phyloP scores from a whole-genome alignment of 2,888 invertebrate species.

The Torymus texanus region DNA sequence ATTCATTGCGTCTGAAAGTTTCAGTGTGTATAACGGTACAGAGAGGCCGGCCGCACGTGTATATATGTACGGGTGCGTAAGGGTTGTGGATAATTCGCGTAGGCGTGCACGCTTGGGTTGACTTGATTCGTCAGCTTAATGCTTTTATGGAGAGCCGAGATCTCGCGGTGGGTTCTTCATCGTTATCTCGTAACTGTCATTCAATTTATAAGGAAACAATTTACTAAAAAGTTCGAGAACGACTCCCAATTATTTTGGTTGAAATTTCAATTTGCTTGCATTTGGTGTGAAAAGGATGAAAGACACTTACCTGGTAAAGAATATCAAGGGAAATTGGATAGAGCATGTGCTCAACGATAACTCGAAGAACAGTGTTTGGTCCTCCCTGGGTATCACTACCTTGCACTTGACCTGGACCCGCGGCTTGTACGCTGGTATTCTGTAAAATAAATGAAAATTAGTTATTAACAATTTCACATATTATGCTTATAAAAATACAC shows the following conservation, averaged over 20 bases:
- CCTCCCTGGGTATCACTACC: slow-evolving; percentile 85
- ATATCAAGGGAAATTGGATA: slow-evolving; percentile 99
- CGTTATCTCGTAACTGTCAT: too few relatives aligned
- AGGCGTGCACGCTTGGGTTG: too few relatives aligned
- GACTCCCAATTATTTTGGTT: too few relatives aligned
- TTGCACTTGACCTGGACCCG: slow-evolving; percentile 78
- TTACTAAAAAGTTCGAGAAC: too few relatives aligned
- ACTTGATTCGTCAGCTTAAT: too few relatives aligned
- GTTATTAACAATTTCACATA: background rate
- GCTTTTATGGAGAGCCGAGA: too few relatives aligned
- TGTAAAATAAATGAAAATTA: slow-evolving; percentile 60
- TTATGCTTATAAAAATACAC: slow-evolving; percentile 5
- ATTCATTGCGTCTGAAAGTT: slow-evolving; percentile 50
- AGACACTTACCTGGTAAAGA: slow-evolving; percentile 84
- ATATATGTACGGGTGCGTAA: background rate
- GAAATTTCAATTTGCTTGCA: too few relatives aligned
- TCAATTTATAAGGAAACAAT: too few relatives aligned
- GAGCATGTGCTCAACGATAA: slow-evolving; percentile 98
- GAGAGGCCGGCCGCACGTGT: background rate
- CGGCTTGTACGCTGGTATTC: slow-evolving; percentile 86
- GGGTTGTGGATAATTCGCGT: too few relatives aligned
- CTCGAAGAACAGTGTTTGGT: slow-evolving; percentile 96
- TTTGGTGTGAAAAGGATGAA: background rate
- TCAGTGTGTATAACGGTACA: slow-evolving; percentile 15
- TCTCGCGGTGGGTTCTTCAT: too few relatives aligned